Evolutionary conservation across 1,140 invertebrate genomes (phyloP).

Genomic region (Nephotettix cincticeps): DNA sequence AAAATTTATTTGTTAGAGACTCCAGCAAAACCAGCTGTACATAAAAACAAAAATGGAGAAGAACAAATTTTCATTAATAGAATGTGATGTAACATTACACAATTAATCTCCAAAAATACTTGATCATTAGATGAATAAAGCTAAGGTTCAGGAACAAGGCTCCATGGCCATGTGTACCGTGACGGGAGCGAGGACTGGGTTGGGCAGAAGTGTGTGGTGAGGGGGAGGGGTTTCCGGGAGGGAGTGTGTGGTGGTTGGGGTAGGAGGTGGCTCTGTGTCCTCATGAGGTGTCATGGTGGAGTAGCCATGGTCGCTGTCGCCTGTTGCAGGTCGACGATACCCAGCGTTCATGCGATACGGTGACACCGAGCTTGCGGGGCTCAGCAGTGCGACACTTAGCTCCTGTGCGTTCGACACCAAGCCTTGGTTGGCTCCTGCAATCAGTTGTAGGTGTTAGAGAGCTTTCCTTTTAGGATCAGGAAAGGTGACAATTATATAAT

Average conservation of each 20-base stretch:
- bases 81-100: too few species aligned
- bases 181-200: conserved; percentile 80
- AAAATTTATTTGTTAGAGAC: too few species aligned
- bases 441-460: too few species aligned
- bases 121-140: too few species aligned
- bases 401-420: conserved; percentile 17
- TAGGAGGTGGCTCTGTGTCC: conserved; percentile 77
- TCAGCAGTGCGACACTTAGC: conserved; percentile 17
- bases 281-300: conserved; percentile 93
- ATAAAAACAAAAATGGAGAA: too few species aligned
- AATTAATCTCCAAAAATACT: too few species aligned
- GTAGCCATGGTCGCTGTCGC: conserved; percentile 91
- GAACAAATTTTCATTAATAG: too few species aligned
- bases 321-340: conserved; percentile 75
- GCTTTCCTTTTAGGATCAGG: too few species aligned
- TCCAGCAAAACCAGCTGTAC: too few species aligned
- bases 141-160: neutral
- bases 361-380: conserved; percentile 57
- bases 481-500: too few species aligned
- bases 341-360: conserved; percentile 83
- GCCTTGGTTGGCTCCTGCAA: conserved; percentile 11
- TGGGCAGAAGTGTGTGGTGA: conserved; percentile 48
- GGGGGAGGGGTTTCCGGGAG: conserved; percentile 53
- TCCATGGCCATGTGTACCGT: conserved; percentile 69
- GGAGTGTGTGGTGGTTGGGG: conserved; percentile 55